Percentiles rank a stretch among this genome's conserved stretches.
phyloP scores from a whole-genome alignment of 2,888 invertebrate species.

The Phengaris arion region DNA sequence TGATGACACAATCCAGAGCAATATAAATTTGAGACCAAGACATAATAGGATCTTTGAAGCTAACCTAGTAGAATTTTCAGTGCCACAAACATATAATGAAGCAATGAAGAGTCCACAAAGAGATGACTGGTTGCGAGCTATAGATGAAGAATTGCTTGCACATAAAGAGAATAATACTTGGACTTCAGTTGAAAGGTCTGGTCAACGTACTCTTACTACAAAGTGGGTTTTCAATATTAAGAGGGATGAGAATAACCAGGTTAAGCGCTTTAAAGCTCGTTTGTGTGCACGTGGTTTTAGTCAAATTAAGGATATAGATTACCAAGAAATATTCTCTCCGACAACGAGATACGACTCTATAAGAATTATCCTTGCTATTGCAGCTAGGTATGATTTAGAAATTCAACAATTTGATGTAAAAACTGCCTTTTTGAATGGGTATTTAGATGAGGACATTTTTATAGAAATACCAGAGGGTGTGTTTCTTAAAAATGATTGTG shows the following conservation, averaged over 20 bases:
- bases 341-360: slow-evolving; percentile 39
- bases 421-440: slow-evolving; percentile 43
- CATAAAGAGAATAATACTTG: too few relatives aligned
- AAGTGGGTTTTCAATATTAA: too few relatives aligned
- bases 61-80: too few relatives aligned
- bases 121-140: too few relatives aligned
- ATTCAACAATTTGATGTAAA: slow-evolving; percentile 29
- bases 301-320: slow-evolving; percentile 39
- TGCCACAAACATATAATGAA: too few relatives aligned
- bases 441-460: slow-evolving; percentile 39
- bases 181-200: too few relatives aligned
- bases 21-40: background rate
- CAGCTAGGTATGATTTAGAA: slow-evolving; percentile 34
- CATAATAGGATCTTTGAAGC: too few relatives aligned
- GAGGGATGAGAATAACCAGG: too few relatives aligned
- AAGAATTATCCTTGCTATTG: slow-evolving; percentile 37
- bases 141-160: too few relatives aligned
- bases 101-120: too few relatives aligned
- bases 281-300: slow-evolving; percentile 39
- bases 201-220: too few relatives aligned
- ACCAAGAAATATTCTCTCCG: slow-evolving; percentile 39
- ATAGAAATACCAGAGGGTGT: slow-evolving; percentile 41
- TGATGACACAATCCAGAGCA: slow-evolving; percentile 31
- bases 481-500: background rate
- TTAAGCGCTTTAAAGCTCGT: slow-evolving; percentile 34